Evolutionary conservation across 1,140 invertebrate species (phyloP), one percentile per base, ranked within the genome.

Genomic region (Bombus turneri): DNA sequence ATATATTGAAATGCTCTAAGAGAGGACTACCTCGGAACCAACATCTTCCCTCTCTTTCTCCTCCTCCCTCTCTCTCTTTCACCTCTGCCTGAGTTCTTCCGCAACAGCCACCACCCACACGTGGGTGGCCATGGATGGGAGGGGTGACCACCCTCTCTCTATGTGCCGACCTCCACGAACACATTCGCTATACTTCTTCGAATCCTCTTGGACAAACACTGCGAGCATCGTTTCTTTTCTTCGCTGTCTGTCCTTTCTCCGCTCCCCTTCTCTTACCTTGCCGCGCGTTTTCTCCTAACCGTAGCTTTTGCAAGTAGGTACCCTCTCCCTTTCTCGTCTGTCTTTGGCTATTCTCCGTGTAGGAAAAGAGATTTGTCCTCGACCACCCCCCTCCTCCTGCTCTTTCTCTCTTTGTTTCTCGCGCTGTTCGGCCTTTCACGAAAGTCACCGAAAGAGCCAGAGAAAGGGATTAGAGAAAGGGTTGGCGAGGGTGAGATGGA

Each of bases 1-100:
- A 94, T 95, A 94, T 95, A 95, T 95, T 95, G 94, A 94, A 95
- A 95, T 94, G 93, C 93, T 93, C 93, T 94, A 93, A 92, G 92
- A 94, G 92, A 94, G 92, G 91, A 93, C 92, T 91, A 78, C 87
- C 89, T 91, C 88, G 77, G 43, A 88, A 83, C 88, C 91, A 86
- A 87, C 75, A 37, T 37, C 66, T 34, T 34, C 6, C 66, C 10
- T 22, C 80, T 88, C 31, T 68, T 43, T 75, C 10, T 62, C 28
- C 1, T 39, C 59, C 13, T 10, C 13, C 59, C 8, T 22, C 73
- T 88, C 18, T 9, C 77, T 88, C 37, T 68, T 39, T 75, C 76
- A 57, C 28, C 86, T 75, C 74, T 80, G 64, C 74, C 73, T 72
- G 25, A 41, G 53, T 69, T 81, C 84, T 83, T 72, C 80, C 82